Conservation (phyloP, 2,888 invertebrate genomes). For the Lepidocyrtoides sp. region DNA sequence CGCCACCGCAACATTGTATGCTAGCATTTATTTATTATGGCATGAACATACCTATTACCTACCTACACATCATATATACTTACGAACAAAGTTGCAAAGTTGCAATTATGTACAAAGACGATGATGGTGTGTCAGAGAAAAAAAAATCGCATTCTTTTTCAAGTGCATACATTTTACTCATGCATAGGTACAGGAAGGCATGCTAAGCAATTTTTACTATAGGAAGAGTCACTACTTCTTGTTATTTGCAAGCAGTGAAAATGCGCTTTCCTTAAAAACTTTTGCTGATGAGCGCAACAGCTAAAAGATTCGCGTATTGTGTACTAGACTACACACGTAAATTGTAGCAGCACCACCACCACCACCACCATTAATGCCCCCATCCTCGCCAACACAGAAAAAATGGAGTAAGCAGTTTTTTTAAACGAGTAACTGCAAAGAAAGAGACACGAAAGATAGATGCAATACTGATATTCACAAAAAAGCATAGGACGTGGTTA, state of each 20-base stretch:
- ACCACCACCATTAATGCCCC: no score
- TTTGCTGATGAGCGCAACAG: not conserved
- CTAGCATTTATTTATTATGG: no score
- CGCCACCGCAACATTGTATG: slow-evolving; percentile 26
- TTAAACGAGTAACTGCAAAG: not conserved
- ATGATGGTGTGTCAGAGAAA: not conserved
- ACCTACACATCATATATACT: no score
- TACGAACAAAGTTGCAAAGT: not conserved
- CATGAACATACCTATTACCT: no score
- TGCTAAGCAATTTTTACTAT: not conserved
- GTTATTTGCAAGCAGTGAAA: slow-evolving; percentile 17
- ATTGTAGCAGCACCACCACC: no score
- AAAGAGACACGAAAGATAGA: not conserved
- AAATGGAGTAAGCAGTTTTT: slow-evolving; percentile 17
- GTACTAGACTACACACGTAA: no score
- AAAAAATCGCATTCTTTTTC: slow-evolving; percentile 25
- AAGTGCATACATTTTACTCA: not conserved
- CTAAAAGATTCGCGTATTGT: no score
- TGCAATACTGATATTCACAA: not conserved
- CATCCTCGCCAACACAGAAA: not conserved
- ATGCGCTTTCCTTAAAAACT: not conserved
- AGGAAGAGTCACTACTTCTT: slow-evolving; percentile 3
- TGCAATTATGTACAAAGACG: slow-evolving; percentile 3
- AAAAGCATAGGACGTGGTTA: slow-evolving; percentile 9
- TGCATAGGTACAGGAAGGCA: not conserved